Conservation (phyloP, 2,113 vertebrate species). For the Epinephelus cyanopodus region DNA sequence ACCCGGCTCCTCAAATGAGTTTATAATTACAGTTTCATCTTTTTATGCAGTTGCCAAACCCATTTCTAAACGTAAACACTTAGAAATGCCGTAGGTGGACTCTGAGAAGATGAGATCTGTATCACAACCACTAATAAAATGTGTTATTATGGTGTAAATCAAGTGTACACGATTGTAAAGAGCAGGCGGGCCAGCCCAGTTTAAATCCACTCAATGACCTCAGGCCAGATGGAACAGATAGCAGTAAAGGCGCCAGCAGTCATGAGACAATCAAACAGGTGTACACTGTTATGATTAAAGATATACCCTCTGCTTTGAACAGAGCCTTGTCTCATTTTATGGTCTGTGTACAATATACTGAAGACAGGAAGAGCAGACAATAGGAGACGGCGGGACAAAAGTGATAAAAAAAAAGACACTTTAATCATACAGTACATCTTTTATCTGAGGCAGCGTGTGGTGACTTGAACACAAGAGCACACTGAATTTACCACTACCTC, state of each 20-base stretch:
- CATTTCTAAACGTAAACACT: not conserved
- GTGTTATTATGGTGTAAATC: constrained; percentile 22
- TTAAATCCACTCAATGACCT: constrained; percentile 23
- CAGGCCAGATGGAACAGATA: constrained; percentile 33
- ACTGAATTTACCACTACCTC: constrained; percentile 1
- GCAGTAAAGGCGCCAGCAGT: constrained; percentile 24
- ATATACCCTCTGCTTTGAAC: not conserved
- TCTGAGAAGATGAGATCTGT: not conserved
- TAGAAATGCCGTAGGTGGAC: not conserved
- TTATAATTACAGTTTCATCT: not conserved
- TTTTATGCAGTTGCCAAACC: not conserved
- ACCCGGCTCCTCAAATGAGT: not conserved
- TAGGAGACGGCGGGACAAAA: constrained; percentile 5
- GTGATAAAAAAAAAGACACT: constrained; percentile 46
- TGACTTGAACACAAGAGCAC: constrained; percentile 32
- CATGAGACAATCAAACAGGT: constrained; percentile 57
- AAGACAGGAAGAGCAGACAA: not conserved
- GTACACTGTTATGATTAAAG: constrained; percentile 21
- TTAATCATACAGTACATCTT: constrained; percentile 69
- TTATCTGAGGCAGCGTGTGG: constrained; percentile 58
- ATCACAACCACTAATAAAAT: constrained; percentile 23
- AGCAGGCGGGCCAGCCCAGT: not conserved
- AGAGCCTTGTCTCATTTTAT: constrained; percentile 11
- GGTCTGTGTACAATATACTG: not conserved
- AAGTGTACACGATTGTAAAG: not conserved